Conservation (phyloP, 2,888 invertebrate species). For the Hyles lineata region DNA sequence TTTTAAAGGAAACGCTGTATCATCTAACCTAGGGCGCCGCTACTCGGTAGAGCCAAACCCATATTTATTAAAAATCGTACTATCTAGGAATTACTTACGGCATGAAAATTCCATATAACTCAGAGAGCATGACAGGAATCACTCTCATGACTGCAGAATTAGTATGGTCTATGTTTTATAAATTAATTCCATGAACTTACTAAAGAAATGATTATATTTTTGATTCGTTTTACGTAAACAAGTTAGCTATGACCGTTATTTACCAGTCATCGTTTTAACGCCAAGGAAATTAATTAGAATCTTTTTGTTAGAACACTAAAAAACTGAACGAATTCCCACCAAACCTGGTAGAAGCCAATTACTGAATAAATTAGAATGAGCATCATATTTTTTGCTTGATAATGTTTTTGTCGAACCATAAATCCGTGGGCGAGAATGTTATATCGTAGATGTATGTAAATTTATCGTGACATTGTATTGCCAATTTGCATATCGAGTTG, state of each 20-base stretch:
- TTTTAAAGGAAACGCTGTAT: background rate
- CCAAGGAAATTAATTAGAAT: background rate
- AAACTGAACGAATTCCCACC: background rate
- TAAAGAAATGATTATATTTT: too few species aligned
- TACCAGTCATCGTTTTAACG: background rate
- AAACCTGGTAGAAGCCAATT: slow-evolving; percentile 4
- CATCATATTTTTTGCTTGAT: slow-evolving; percentile 16
- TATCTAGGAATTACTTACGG: too few species aligned
- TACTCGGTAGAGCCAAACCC: too few species aligned
- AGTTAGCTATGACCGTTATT: too few species aligned
- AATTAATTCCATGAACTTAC: too few species aligned
- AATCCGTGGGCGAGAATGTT: slow-evolving; percentile 36
- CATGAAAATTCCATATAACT: too few species aligned
- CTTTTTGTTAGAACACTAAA: background rate
- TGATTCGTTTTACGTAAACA: too few species aligned
- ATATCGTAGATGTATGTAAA: slow-evolving; percentile 33
- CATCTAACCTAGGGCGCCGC: too few species aligned
- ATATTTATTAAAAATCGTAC: too few species aligned
- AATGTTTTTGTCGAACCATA: background rate
- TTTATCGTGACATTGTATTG: slow-evolving; percentile 31
- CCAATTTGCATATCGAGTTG: slow-evolving; percentile 43
- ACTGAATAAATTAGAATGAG: background rate
- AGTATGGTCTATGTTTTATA: too few species aligned
- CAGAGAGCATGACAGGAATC: too few species aligned
- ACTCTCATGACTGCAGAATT: too few species aligned